Base-by-base conservation (phyloP, 2,888 invertebrate species). In the Leucophora obtusa region DNA sequence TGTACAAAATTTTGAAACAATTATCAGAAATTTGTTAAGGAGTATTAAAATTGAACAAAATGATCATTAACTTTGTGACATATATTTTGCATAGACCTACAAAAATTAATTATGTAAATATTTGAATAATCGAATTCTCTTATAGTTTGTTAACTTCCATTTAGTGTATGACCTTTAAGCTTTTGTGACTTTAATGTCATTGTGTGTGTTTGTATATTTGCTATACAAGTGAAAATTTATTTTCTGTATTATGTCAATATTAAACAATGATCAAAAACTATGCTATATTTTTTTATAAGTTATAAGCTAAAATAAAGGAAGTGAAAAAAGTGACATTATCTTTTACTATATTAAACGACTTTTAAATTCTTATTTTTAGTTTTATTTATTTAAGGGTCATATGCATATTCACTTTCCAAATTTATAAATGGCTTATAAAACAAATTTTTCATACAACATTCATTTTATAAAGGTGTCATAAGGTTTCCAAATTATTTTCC, bases 101-200 rank as follows among this genome's bases (percentile, higher is more conserved):
- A 10, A 38, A 38, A 38, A 14, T 11, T 38, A 38, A 38, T 38
- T 38, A 38, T 38, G 38, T 38, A 11, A 11, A 14, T 38, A 1
- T 11, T 38, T 38, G 11, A 3, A 9, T 38, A 38, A 38, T 38
- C 11, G 11, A 38, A 38, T 38, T 1, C 38, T 4, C 11, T 38
- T 38, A 11, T 14, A 38, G 38, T 38, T 38, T 38, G 38, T 38
- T 38, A 38, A 14, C 11, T 38, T 63, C 53, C 15, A 15, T 51
- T 51, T 21, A 24, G 54, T 38, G 10, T 62, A 47, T 71, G 59
- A 77, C 71, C 71, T 77, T 71, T 71, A 60, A 54, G 21, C 66
- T 38, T 38, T 71, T 53, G 33, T 60, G 66, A 71, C 65, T 71
- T 77, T 65, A 71, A 70, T 71, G 59, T 54, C 65, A 66, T 50